Base-by-base conservation (phyloP, 2,888 invertebrate genomes). In the Fabriciana adippe region DNA sequence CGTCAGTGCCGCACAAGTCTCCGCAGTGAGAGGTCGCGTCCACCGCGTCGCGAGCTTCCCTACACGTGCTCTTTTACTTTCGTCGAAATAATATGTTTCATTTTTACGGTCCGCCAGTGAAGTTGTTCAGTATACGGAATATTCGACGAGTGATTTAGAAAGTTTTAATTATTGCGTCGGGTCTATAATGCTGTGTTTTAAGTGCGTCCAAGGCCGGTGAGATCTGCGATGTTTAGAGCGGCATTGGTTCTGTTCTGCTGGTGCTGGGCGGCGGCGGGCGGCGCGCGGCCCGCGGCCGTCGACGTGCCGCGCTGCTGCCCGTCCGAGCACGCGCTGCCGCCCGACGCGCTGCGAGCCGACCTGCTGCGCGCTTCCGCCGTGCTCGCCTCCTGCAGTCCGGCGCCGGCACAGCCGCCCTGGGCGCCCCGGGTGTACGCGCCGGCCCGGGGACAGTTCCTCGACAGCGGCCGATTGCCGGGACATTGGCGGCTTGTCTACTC, bases 351-450 rank as follows among this genome's bases (percentile, higher is more conserved):
- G 74, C 92, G 93, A 80, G 78, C 91, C 85, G 35, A 83, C 86
- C 70, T 93, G 92, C 59, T 93, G 94, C 79, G 86, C 87, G 72
- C 82, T 93, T 71, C 86, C 85, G 71, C 81, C 78, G 68, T 82
- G 79, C 75, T 59, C 85, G 88, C 79, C 74, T 75, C 61, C 72
- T 79, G 53, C 18, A 76, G 72, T 15, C 80, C 83, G 3, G 80
- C 80, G 47, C 79, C 79, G 6, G 77, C 74, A 15, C 79, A 83
- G 3, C 79, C 80, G 18, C 72, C 80, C 3, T 95, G 95, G 94
- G 83, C 91, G 53, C 95, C 95, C 6, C 82, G 90, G 2, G 91
- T 95, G 51, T 95, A 93, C 79, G 93, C 94, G 47, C 93, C 94
- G 3, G 82, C 83, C 21, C 86, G 85, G 16, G 80, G 82, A 18